These are phyloP conservation scores for Ophion costatus DNA, from an alignment of 2,888 invertebrate species.

Conservation along the genomic window DNA sequence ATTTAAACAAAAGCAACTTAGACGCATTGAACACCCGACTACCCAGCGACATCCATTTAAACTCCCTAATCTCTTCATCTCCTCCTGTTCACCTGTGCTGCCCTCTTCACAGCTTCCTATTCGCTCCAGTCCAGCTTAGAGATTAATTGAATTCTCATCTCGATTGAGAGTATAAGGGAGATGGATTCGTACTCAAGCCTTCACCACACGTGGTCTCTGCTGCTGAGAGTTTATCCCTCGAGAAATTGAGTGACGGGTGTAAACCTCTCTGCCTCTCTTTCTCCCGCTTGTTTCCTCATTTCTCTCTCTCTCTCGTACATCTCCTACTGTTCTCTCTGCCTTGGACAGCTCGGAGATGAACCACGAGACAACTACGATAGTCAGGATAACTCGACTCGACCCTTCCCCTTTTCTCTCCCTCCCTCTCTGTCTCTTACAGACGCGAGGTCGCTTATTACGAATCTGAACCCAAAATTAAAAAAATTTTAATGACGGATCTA, in stretches of 20 bases:
- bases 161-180: slow-evolving; percentile 16
- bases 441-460: too few relatives aligned
- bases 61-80: slow-evolving; percentile 13
- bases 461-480: too few relatives aligned
- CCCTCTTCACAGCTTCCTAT: slow-evolving; percentile 35
- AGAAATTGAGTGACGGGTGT: slow-evolving; percentile 57
- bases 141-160: slow-evolving; percentile 64
- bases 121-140: slow-evolving; percentile 42
- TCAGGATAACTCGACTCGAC: too few relatives aligned
- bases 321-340: not conserved
- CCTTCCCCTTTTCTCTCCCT: not conserved
- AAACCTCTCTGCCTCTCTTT: slow-evolving; percentile 5
- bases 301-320: slow-evolving; percentile 18
- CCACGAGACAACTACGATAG: not conserved
- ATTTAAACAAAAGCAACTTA: too few relatives aligned
- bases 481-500: too few relatives aligned
- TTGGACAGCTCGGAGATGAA: not conserved
- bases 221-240: slow-evolving; percentile 48
- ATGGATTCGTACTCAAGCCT: slow-evolving; percentile 43
- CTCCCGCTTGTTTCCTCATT: slow-evolving; percentile 32
- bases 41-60: slow-evolving; percentile 24
- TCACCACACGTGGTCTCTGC: slow-evolving; percentile 48
- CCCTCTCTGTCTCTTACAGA: not conserved
- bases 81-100: not conserved
- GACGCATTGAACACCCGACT: slow-evolving; percentile 16